A percentile compares a stretch with the other conserved stretches of the same genome.
phyloP scores from a whole-genome alignment of 2,888 invertebrate genomes.

The Arctia plantaginis region DNA sequence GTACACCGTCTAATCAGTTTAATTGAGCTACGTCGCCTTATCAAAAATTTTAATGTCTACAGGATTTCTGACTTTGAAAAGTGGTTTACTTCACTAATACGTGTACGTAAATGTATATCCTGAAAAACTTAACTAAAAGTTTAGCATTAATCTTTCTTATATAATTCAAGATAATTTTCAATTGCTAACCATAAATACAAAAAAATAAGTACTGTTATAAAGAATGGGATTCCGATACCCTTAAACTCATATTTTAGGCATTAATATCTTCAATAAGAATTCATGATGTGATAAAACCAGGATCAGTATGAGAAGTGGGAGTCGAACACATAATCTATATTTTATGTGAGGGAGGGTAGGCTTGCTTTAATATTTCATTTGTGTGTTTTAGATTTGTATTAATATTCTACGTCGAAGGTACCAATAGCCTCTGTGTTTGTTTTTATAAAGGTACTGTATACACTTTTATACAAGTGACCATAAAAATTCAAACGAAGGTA shows the following conservation, averaged over 20 bases:
- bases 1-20: no score
- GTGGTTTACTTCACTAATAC: no score
- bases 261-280: conserved; percentile 65
- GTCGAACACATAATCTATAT: conserved; percentile 22
- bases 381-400: conserved; percentile 9
- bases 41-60: no score
- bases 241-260: conserved; percentile 42
- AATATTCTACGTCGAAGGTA: not conserved
- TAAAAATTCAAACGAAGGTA: not conserved
- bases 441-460: not conserved
- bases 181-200: not conserved
- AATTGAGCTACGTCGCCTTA: no score
- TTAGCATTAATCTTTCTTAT: not conserved
- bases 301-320: conserved; percentile 44
- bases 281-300: conserved; percentile 65
- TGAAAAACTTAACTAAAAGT: no score
- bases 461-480: not conserved
- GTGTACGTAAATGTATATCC: no score
- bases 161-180: not conserved
- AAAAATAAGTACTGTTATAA: conserved; percentile 23
- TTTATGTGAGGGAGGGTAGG: conserved; percentile 23
- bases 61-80: no score
- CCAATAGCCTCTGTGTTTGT: not conserved
- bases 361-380: conserved; percentile 24
- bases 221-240: conserved; percentile 48